Base-by-base conservation (phyloP, 30 jellyfish, hydroid and myxozoan genomes). In the Aurelia sp. region DNA sequence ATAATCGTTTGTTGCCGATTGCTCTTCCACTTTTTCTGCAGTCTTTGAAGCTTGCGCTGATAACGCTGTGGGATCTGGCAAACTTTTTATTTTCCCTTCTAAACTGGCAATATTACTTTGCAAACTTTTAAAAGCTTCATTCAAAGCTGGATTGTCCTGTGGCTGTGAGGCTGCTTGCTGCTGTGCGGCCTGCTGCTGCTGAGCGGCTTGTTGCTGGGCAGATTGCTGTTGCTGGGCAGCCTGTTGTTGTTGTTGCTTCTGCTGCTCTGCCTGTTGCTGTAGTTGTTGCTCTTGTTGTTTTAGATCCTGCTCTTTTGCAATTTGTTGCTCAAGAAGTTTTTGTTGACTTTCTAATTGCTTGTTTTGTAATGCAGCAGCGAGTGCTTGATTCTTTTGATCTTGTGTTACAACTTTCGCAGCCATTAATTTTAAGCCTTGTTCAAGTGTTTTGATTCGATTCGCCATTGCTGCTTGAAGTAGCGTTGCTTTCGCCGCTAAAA, bases 21-120 rank as follows among this genome's bases (percentile, higher is more conserved):
- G 96, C 59, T 79, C 91, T 19, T 81, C 90, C 2, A 88, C 74
- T 57, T 74, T 78, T 13, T 74, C 91, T 13, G 86, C 89, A 13
- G 86, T 88, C 38, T 84, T 60, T 1, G 88, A 71, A 15, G 93
- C 58, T 55, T 84, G 78, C 5, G 55, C 72, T 16, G 93, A 84
- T 18, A 84, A 22, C 18, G 84, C 93, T 9, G 93, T 84, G 35
- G 93, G 93, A 63, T 84, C 93, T 59, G 93, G 93, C 82, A 84
- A n/a, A 7, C 71, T 74, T 22, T 84, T 84, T 66, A 84, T 84
- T 51, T 84, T 84, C 52, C 93, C 93, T 38, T 84, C 93, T 44
- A 84, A 84, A 44, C 75, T 84, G n/a, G 93, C 93, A 59, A 84
- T 84, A 40, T 84, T 84, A 62, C 17, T 62, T 44, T 84, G 93